phyloP scores from a whole-genome alignment of 2,797 vertebrate species.

The Platalea minor region DNA sequence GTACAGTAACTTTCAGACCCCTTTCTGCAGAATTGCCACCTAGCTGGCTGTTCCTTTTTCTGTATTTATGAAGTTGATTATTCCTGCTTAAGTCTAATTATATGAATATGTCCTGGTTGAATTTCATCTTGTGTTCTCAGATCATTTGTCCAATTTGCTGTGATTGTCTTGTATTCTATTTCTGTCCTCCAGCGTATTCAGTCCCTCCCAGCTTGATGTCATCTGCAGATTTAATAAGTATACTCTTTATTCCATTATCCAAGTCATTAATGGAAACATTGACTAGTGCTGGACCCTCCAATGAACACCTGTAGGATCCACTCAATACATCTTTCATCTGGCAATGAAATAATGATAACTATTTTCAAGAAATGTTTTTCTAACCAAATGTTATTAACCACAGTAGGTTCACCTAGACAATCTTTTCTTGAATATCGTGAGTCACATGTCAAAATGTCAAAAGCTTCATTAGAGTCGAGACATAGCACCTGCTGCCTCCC shows the following conservation, averaged over 20 bases:
- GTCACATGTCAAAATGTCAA: slow-evolving; percentile 4
- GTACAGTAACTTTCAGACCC: not conserved
- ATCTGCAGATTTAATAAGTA: slow-evolving; percentile 36
- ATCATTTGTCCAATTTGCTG: slow-evolving; percentile 44
- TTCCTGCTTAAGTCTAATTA: slow-evolving; percentile 42
- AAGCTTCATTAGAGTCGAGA: not conserved
- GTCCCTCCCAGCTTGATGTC: slow-evolving; percentile 20
- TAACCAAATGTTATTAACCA: not conserved
- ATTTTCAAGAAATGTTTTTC: slow-evolving; percentile 30
- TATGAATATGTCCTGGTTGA: not conserved
- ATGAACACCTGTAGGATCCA: not conserved
- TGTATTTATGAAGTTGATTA: slow-evolving; percentile 27
- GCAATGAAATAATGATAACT: not conserved
- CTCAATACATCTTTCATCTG: not conserved
- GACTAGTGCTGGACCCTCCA: not conserved
- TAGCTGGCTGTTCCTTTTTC: not conserved
- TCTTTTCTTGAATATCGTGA: not conserved
- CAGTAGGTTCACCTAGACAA: not conserved
- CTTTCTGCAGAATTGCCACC: not conserved
- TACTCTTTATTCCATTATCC: slow-evolving; percentile 12
- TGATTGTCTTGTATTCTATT: slow-evolving; percentile 29
- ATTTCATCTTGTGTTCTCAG: slow-evolving; percentile 26
- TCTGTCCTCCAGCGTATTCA: not conserved
- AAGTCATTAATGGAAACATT: slow-evolving; percentile 21
- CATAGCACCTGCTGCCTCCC: not conserved